A percentile compares a stretch with the other conserved stretches of the same genome.
Evolutionary conservation across 1,140 invertebrate genomes (phyloP).

Genomic region (Papilio polyxenes): DNA sequence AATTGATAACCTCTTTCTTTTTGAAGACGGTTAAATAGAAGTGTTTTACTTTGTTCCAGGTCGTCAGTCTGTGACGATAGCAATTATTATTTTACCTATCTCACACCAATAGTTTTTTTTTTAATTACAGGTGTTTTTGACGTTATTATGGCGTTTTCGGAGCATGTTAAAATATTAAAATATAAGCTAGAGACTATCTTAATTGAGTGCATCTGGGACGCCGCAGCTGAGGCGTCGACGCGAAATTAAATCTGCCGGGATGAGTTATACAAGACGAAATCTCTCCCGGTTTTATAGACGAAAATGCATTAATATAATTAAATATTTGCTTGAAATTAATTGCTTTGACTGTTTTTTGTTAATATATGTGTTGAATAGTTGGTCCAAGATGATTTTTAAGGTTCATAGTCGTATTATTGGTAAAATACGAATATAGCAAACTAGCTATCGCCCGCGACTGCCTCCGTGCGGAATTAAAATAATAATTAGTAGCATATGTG

Average conservation of each 20-base stretch:
- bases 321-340: not conserved
- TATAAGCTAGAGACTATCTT: not conserved
- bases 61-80: not conserved
- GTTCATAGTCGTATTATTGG: no score
- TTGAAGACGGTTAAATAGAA: no score
- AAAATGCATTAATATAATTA: not conserved
- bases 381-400: no score
- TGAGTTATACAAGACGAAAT: constrained; percentile 20
- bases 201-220: constrained; percentile 15
- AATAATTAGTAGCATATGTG: no score
- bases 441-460: no score
- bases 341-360: not conserved
- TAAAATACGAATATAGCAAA: no score
- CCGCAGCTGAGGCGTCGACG: not conserved
- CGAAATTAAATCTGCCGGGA: constrained; percentile 1
- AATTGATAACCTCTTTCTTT: no score
- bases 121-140: not conserved
- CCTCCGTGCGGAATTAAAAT: no score
- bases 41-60: no score
- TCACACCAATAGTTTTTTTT: not conserved
- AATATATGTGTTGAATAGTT: not conserved
- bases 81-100: not conserved
- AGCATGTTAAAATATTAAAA: constrained; percentile 18
- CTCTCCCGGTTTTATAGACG: not conserved
- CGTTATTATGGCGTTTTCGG: not conserved